phyloP scores from a whole-genome alignment of 2,113 vertebrate genomes.

The Tachysurus vachellii region DNA sequence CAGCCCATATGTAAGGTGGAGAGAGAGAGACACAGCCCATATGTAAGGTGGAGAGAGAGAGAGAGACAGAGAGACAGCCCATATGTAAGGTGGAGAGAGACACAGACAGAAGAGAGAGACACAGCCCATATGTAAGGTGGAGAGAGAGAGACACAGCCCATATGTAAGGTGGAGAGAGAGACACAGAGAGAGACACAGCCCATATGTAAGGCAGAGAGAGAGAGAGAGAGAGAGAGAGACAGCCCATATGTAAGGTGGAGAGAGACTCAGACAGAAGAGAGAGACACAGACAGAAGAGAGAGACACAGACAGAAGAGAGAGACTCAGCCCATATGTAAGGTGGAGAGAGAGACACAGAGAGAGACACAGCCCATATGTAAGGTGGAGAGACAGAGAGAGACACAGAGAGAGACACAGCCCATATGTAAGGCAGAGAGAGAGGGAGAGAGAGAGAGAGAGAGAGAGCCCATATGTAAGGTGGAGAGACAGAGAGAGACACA shows the following conservation, averaged over 20 bases:
- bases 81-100: constrained; percentile 12
- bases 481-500: background rate
- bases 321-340: background rate
- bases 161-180: background rate
- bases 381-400: background rate
- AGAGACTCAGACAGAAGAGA: too few relatives aligned
- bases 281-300: background rate
- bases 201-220: background rate
- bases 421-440: constrained; percentile 3
- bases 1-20: constrained; percentile 7
- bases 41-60: constrained; percentile 2
- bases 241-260: background rate
- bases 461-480: background rate
- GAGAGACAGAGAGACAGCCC: too few relatives aligned
- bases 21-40: background rate
- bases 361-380: background rate
- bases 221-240: too few relatives aligned
- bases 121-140: background rate
- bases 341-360: background rate
- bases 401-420: too few relatives aligned
- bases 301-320: too few relatives aligned
- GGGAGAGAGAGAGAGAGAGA: background rate
- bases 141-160: background rate
- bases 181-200: too few relatives aligned
- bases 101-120: too few relatives aligned